Percentiles rank a stretch among this genome's conserved stretches.
Evolutionary conservation across 2,888 invertebrate genomes (phyloP).

Genomic region (Epsilonema sp.): DNA sequence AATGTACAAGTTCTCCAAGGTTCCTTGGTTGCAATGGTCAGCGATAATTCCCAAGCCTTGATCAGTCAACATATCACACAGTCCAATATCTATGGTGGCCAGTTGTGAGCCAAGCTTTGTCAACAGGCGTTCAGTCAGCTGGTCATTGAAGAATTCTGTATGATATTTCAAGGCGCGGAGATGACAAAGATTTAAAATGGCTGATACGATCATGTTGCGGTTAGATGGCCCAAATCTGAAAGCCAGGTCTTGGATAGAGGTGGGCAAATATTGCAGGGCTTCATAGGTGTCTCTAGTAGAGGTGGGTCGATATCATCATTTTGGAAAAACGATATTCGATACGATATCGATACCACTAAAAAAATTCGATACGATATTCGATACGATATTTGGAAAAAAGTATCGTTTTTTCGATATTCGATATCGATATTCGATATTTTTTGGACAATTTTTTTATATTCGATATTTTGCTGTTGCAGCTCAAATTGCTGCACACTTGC

Average conservation of each 20-base stretch:
- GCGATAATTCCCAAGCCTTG: conserved; percentile 1
- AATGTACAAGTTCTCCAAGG: background rate
- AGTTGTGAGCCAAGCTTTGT: too few relatives aligned
- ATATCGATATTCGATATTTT: too few relatives aligned
- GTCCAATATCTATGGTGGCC: conserved; percentile 2
- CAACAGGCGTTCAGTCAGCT: background rate
- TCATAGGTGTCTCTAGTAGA: conserved; percentile 6
- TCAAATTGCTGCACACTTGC: too few relatives aligned
- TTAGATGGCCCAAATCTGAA: conserved; percentile 5
- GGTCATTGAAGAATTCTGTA: conserved; percentile 6
- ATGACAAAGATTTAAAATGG: too few relatives aligned
- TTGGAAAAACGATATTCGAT: too few relatives aligned
- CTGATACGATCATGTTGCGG: background rate
- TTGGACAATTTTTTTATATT: too few relatives aligned
- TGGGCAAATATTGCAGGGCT: conserved; percentile 1
- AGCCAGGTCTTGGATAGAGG: background rate
- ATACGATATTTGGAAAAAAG: too few relatives aligned
- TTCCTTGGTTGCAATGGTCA: background rate
- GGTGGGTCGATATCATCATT: too few relatives aligned
- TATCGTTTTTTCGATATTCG: too few relatives aligned
- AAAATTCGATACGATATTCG: too few relatives aligned
- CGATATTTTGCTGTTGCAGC: too few relatives aligned
- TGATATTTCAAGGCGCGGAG: conserved; percentile 3
- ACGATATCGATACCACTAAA: too few relatives aligned
- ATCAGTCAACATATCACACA: conserved; percentile 4